Base-by-base conservation (phyloP, 2,888 invertebrate species). In the Drosophila prolongata region DNA sequence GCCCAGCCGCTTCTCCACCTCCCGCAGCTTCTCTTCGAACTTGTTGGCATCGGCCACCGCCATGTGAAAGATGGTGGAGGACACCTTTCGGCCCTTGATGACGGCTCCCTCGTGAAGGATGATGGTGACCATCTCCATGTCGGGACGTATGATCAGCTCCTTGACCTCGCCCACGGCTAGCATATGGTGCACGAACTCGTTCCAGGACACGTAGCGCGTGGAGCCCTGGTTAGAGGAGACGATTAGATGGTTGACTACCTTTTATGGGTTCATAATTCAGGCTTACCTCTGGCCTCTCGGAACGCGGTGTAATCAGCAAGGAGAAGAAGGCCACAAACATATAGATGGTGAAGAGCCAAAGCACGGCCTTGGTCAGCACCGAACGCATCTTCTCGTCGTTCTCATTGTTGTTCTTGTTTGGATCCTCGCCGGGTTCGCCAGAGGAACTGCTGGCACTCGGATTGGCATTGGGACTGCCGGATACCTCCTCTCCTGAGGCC, bases 121-220 rank as follows among this genome's bases (percentile, higher is more conserved):
- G 58, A 98, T 96, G 1, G 96, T 96, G 8, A 97, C 97, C 82
- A 96, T 95, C 90, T 97, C 97, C 83, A 95, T 93, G 89, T 97
- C 97, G 0, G 98, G 98, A 43, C 96, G 93, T 3, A 98, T 95
- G 1, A 98, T 95, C 73, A 97, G 93, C 92, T 97, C 96, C 84
- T 97, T 96, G 0, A 98, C 98, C 93, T 99, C 98, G 13, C 99
- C 99, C 90, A 97, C 97, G 0, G 97, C 95, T 59, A 99, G 92
- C 97, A 99, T 97, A 72, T 98, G 96, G 92, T 98, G 96, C 0
- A 98, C 95, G 93, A 99, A 99, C 93, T 99, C 98, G 92, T 98
- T 98, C 99, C 99, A 99, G 0, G 98, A 97, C 2, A 98, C 96
- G 91, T 96, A 97, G 35, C 96, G 93, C n/a, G 91, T 92, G 6